Conservation (phyloP, 1,140 invertebrate species). For the Protaetia brevitarsis region DNA sequence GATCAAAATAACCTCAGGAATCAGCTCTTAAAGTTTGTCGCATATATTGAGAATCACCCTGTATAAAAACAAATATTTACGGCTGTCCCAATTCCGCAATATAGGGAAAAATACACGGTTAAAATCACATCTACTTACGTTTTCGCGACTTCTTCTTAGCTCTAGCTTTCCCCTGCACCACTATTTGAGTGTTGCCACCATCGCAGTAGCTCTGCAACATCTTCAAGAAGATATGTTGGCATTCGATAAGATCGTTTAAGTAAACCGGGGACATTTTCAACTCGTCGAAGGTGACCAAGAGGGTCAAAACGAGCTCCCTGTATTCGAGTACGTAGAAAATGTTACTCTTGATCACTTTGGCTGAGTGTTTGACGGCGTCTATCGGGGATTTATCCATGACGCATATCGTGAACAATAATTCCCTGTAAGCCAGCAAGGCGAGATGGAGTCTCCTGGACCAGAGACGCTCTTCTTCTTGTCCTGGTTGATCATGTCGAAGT, state of each 20-base stretch:
- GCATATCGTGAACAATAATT: slow-evolving; percentile 71
- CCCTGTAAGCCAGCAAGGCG: slow-evolving; percentile 63
- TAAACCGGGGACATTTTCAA: slow-evolving; percentile 83
- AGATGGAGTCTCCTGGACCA: slow-evolving; percentile 86
- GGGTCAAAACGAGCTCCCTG: slow-evolving; percentile 80
- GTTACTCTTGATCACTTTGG: slow-evolving; percentile 85
- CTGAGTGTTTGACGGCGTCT: slow-evolving; percentile 66
- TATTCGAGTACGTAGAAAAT: slow-evolving; percentile 95
- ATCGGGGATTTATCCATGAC: slow-evolving; percentile 76
- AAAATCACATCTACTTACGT: not conserved
- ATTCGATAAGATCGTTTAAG: slow-evolving; percentile 83
- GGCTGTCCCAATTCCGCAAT: no score
- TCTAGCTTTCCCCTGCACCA: slow-evolving; percentile 64
- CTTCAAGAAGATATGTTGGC: slow-evolving; percentile 88
- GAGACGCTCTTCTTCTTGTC: slow-evolving; percentile 81
- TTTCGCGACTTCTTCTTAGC: not conserved
- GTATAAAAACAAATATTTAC: no score
- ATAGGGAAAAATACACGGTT: no score
- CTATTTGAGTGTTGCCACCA: slow-evolving; percentile 61
- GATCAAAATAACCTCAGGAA: no score
- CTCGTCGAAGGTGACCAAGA: slow-evolving; percentile 80
- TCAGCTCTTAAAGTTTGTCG: no score
- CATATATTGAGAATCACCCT: no score
- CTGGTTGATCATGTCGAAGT: slow-evolving; percentile 78
- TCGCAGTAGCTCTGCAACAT: slow-evolving; percentile 81